A percentile compares a stretch with the other conserved stretches of the same genome.
Conservation (phyloP, 2,888 invertebrate species). For the Amiota minor region DNA sequence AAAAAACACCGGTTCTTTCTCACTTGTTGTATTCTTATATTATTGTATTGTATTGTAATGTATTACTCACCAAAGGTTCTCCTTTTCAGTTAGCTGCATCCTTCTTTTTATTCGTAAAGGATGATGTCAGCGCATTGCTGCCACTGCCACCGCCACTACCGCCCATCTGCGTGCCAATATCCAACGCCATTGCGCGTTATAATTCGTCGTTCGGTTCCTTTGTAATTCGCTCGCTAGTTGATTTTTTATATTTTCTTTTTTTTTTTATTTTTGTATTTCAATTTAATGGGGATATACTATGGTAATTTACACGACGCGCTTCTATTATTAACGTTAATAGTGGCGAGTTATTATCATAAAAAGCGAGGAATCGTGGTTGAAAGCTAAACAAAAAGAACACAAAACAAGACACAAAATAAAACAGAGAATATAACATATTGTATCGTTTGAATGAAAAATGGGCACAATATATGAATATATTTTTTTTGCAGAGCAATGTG, state of each 20-base stretch:
- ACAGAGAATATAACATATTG: no score
- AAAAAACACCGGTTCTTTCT: neutral
- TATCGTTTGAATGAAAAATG: no score
- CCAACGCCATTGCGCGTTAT: conserved; percentile 64
- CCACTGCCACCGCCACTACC: conserved; percentile 39
- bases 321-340: no score
- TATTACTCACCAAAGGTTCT: conserved; percentile 69
- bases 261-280: neutral
- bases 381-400: no score
- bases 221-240: no score
- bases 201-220: no score
- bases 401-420: no score
- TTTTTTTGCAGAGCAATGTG: no score
- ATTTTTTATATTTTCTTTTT: neutral
- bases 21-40: neutral
- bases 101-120: conserved; percentile 70
- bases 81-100: conserved; percentile 69
- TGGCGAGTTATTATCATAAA: no score
- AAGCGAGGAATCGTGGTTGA: no score
- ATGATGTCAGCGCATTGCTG: conserved; percentile 71
- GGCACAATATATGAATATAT: no score
- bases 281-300: neutral
- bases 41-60: neutral
- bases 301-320: no score
- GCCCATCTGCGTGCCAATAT: conserved; percentile 69